Evolutionary conservation across 1,140 invertebrate genomes (phyloP).

Genomic region (Polypedilum vanderplanki): DNA sequence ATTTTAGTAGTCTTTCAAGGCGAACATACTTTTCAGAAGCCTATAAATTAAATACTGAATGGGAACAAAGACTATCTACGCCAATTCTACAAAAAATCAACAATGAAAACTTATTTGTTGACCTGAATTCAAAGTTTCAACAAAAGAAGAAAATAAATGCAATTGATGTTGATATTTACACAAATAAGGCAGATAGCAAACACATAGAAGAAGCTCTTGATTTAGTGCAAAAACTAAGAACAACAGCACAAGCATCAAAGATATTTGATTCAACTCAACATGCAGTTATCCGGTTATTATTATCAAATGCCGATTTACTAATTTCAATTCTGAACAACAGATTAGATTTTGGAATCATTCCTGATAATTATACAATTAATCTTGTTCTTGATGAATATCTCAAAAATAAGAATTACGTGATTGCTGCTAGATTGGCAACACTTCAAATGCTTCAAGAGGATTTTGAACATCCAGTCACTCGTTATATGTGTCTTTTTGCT

Average conservation of each 20-base stretch:
- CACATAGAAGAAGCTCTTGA: constrained; percentile 60
- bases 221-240: constrained; percentile 60
- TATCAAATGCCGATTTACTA: constrained; percentile 52
- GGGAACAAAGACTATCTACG: constrained; percentile 54
- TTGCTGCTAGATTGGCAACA: constrained; percentile 68
- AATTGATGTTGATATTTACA: constrained; percentile 68
- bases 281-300: constrained; percentile 64
- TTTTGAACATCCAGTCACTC: constrained; percentile 61
- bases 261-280: constrained; percentile 72
- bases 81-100: constrained; percentile 57
- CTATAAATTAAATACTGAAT: constrained; percentile 58
- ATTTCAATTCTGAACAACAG: constrained; percentile 69
- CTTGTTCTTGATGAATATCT: constrained; percentile 76
- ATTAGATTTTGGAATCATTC: constrained; percentile 82
- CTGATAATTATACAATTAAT: constrained; percentile 71
- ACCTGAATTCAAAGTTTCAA: constrained; percentile 54
- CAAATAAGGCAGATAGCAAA: constrained; percentile 49
- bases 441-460: constrained; percentile 88
- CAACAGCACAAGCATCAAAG: constrained; percentile 58
- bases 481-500: constrained; percentile 62
- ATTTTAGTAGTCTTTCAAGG: not conserved
- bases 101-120: constrained; percentile 53
- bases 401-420: constrained; percentile 56
- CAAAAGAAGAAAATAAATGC: constrained; percentile 51
- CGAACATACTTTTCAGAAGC: constrained; percentile 49